phyloP scores from a whole-genome alignment of 2,113 vertebrate species.

The Merops nubicus region DNA sequence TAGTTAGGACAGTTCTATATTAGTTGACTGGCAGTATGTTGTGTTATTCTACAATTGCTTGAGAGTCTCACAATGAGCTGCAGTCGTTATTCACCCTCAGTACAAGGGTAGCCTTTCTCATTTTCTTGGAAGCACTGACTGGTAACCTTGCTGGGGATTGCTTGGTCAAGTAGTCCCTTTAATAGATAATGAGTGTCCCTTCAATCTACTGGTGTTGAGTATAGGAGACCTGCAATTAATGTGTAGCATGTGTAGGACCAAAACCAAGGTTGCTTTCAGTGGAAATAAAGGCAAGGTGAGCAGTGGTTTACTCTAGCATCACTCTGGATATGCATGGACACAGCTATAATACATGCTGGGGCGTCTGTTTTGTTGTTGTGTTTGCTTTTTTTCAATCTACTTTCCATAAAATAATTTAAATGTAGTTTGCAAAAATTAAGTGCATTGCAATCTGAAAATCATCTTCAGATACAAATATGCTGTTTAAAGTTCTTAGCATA shows the following conservation, averaged over 20 bases:
- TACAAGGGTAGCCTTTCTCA: not conserved
- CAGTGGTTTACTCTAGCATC: not conserved
- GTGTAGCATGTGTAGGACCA: not conserved
- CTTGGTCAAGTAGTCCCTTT: not conserved
- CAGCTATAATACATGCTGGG: not conserved
- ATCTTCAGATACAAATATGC: not conserved
- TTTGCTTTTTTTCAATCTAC: not conserved
- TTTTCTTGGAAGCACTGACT: not conserved
- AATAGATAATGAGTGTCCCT: not conserved
- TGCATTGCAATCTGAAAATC: not conserved
- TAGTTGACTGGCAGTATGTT: not conserved
- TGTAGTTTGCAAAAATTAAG: not conserved
- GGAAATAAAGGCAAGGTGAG: not conserved
- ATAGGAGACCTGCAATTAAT: not conserved
- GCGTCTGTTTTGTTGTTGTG: too few species aligned
- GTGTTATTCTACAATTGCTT: not conserved
- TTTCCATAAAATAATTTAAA: not conserved
- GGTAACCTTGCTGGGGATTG: not conserved
- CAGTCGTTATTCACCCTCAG: not conserved
- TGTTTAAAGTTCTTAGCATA: not conserved
- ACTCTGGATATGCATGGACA: rapidly evolving
- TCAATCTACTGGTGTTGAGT: not conserved
- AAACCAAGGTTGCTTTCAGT: not conserved
- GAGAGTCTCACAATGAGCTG: not conserved
- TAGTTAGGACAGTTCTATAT: too few species aligned